phyloP scores from a whole-genome alignment of 2,888 invertebrate species.

The Calephelis perditalis region DNA sequence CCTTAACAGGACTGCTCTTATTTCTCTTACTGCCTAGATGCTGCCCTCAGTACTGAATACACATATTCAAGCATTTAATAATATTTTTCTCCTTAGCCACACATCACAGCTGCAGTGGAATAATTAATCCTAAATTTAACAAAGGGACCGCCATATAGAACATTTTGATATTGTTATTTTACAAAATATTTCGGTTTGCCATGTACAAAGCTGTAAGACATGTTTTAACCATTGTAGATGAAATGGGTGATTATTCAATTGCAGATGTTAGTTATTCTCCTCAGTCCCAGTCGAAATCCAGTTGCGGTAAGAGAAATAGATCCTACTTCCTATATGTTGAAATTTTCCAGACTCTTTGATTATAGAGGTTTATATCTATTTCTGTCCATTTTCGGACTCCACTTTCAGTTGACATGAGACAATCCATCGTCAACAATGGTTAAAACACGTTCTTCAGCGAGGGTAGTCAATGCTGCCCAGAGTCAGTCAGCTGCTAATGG shows the following conservation, averaged over 20 bases:
- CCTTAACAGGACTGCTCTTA: constrained; percentile 64
- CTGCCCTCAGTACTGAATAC: constrained; percentile 39
- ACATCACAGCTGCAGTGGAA: constrained; percentile 75
- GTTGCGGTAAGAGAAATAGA: constrained; percentile 70
- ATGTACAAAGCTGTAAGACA: constrained; percentile 70
- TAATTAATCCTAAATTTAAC: constrained; percentile 54
- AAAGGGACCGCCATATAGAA: constrained; percentile 55
- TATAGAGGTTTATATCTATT: constrained; percentile 46
- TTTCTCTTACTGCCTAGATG: constrained; percentile 65
- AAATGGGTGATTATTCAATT: constrained; percentile 72
- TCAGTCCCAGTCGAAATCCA: constrained; percentile 52
- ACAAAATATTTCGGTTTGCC: constrained; percentile 52
- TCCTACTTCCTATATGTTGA: constrained; percentile 42
- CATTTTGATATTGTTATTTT: constrained; percentile 40
- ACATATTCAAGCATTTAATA: constrained; percentile 45
- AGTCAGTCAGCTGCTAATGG: constrained; percentile 66
- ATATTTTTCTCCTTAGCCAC: constrained; percentile 66
- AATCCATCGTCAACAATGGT: constrained; percentile 75
- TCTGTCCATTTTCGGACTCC: constrained; percentile 69
- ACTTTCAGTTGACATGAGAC: constrained; percentile 77
- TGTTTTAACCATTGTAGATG: constrained; percentile 78
- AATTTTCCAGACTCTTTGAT: constrained; percentile 66
- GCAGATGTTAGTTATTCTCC: constrained; percentile 60
- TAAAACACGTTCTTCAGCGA: constrained; percentile 77
- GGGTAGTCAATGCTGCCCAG: constrained; percentile 65